A percentile compares a stretch with the other conserved stretches of the same genome.
phyloP scores from a whole-genome alignment of 2,113 vertebrate species.

The Dolichotis patagonum region DNA sequence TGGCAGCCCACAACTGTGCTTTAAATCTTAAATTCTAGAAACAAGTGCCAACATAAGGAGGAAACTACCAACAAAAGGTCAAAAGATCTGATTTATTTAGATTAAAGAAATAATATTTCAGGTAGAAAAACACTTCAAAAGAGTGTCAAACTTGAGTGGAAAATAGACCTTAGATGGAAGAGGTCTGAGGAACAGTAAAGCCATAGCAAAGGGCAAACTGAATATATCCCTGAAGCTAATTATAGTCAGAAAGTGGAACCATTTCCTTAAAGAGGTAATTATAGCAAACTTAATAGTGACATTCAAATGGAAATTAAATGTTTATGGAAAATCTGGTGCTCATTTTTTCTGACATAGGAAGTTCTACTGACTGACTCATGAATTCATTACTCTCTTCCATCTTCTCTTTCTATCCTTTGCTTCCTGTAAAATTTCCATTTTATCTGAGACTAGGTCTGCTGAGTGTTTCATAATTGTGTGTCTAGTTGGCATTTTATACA shows the following conservation, averaged over 20 bases:
- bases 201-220: constrained; percentile 53
- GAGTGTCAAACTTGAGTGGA: constrained; percentile 31
- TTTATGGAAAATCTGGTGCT: constrained; percentile 35
- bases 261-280: constrained; percentile 67
- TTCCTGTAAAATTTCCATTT: constrained; percentile 21
- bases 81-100: constrained; percentile 48
- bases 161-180: constrained; percentile 30
- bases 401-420: background rate
- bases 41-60: background rate
- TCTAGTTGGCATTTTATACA: constrained; percentile 12
- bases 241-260: constrained; percentile 51
- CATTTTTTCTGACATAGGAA: constrained; percentile 33
- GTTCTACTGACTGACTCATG: constrained; percentile 28
- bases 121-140: constrained; percentile 27
- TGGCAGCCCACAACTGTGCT: no score
- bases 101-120: constrained; percentile 46
- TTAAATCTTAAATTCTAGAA: constrained; percentile 33
- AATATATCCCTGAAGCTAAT: constrained; percentile 66
- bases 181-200: constrained; percentile 41
- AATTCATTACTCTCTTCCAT: constrained; percentile 19
- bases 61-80: background rate
- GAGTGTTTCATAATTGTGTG: background rate
- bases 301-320: constrained; percentile 67
- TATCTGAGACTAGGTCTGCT: background rate
- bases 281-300: constrained; percentile 39